Percentiles rank a stretch among this genome's conserved stretches.
phyloP scores from a whole-genome alignment of 2,113 vertebrate species.

The Carlito syrichta region DNA sequence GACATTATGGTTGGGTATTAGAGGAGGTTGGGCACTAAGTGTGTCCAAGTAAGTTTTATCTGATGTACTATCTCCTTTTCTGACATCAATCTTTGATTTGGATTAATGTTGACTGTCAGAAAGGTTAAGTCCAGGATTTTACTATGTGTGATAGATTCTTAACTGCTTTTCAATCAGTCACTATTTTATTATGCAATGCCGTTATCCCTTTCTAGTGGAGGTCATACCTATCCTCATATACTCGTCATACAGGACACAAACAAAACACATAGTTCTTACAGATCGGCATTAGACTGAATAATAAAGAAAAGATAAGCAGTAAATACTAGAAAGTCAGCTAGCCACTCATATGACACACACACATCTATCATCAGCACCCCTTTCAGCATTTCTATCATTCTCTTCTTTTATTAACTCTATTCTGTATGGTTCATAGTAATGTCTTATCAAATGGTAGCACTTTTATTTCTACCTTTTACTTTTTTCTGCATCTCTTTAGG shows the following conservation, averaged over 20 bases:
- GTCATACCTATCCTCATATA: background rate
- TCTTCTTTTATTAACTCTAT: background rate
- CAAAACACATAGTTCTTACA: background rate
- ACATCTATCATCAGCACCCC: rapidly evolving
- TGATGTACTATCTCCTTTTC: background rate
- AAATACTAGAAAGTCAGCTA: background rate
- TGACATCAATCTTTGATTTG: background rate
- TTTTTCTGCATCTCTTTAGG: background rate
- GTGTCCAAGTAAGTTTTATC: background rate
- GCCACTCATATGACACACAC: rapidly evolving
- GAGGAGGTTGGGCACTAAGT: background rate
- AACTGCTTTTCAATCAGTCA: background rate
- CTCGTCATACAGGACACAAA: rapidly evolving
- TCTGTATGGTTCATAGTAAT: background rate
- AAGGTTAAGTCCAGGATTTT: background rate
- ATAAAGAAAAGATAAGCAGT: background rate
- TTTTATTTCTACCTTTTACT: background rate
- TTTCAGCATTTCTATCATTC: background rate
- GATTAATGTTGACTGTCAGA: background rate
- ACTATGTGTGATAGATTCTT: background rate
- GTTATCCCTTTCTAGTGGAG: background rate
- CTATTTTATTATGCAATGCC: background rate
- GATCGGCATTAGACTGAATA: background rate
- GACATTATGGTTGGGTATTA: background rate
- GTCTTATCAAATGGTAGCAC: background rate